Conservation (phyloP, 2,888 invertebrate genomes). For the Dryadula phaetusa region DNA sequence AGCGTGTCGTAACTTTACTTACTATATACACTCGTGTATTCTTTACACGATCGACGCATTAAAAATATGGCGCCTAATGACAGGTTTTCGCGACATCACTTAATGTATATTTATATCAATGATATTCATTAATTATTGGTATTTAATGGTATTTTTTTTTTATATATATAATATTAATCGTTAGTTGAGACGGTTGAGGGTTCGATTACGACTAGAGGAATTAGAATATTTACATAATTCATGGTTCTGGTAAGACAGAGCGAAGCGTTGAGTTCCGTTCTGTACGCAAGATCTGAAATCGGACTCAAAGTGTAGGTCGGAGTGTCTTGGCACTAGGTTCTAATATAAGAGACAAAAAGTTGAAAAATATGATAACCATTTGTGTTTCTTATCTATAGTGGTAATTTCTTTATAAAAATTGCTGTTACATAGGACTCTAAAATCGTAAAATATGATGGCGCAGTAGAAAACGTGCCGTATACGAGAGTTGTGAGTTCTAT, state of each 20-base stretch:
- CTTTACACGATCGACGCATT: constrained; percentile 39
- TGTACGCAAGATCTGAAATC: too few species aligned
- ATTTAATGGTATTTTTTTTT: constrained; percentile 20
- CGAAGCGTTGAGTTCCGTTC: neutral
- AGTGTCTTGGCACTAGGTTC: neutral
- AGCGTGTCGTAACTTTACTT: constrained; percentile 38
- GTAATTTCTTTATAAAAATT: too few species aligned
- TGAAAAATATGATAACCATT: too few species aligned
- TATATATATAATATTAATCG: constrained; percentile 5
- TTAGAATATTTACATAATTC: neutral
- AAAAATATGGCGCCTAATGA: constrained; percentile 43
- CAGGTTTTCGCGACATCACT: constrained; percentile 40
- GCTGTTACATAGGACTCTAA: too few species aligned
- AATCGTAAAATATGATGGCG: too few species aligned
- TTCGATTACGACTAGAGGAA: neutral
- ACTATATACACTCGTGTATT: constrained; percentile 27
- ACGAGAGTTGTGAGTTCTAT: too few species aligned
- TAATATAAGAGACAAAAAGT: too few species aligned
- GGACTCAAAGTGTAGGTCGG: neutral
- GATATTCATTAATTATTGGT: constrained; percentile 28
- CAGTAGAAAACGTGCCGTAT: too few species aligned
- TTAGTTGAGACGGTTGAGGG: neutral
- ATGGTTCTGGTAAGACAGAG: neutral
- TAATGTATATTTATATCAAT: constrained; percentile 19
- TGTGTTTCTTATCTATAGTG: too few species aligned